A percentile compares a stretch with the other conserved stretches of the same genome.
Conservation (phyloP, 2,113 vertebrate species). For the Xyrauchen texanus region DNA sequence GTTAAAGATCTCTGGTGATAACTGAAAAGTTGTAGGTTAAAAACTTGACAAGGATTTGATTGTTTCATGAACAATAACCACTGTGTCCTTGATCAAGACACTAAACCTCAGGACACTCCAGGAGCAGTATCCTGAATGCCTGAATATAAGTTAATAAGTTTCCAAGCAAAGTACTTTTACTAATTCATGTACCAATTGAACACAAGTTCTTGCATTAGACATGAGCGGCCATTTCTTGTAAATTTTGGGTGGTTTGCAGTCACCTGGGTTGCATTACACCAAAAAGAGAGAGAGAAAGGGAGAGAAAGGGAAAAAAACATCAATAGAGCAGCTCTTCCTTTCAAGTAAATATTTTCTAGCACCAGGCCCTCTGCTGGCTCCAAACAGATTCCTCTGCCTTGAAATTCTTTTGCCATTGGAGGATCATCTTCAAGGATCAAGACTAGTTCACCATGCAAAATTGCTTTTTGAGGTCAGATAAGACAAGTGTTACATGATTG, state of each 20-base stretch:
- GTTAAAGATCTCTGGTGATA: neutral
- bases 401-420: slow-evolving; percentile 71
- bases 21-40: neutral
- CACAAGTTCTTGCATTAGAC: neutral
- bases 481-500: slow-evolving; percentile 62
- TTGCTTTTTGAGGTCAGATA: slow-evolving; percentile 75
- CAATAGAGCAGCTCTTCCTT: slow-evolving; percentile 53
- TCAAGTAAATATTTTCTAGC: slow-evolving; percentile 57
- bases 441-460: slow-evolving; percentile 68
- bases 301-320: neutral
- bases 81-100: neutral
- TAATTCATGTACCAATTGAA: too few relatives aligned
- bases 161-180: too few relatives aligned
- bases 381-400: slow-evolving; percentile 78
- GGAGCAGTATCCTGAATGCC: too few relatives aligned
- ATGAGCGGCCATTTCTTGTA: neutral
- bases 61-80: neutral
- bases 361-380: slow-evolving; percentile 72
- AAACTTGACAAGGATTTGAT: neutral
- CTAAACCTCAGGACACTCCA: neutral
- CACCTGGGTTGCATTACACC: slow-evolving; percentile 62
- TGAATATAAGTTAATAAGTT: too few relatives aligned
- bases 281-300: slow-evolving; percentile 1
- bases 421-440: slow-evolving; percentile 72
- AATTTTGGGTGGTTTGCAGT: slow-evolving; percentile 43